Conservation (phyloP, 2,113 vertebrate genomes). For the Pithys albifrons region DNA sequence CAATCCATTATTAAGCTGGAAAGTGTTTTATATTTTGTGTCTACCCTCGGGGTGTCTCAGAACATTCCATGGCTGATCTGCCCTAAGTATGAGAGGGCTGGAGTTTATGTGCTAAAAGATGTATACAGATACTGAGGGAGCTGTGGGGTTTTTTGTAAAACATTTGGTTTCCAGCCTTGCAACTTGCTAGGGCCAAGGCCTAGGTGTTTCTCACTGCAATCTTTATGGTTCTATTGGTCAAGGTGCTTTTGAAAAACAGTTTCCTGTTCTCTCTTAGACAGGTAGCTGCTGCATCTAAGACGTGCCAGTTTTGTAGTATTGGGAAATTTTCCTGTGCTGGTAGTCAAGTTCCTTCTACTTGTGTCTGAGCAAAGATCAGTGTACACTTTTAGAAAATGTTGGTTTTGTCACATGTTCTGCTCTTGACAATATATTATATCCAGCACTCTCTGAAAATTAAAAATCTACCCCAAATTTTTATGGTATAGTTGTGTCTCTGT, state of each 20-base stretch:
- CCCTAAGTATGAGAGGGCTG: not conserved
- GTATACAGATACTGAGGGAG: not conserved
- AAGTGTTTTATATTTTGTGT: slow-evolving; percentile 17
- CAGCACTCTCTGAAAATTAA: not conserved
- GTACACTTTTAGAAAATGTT: not conserved
- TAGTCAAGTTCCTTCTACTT: not conserved
- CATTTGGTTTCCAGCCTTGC: not conserved
- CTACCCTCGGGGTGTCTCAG: not conserved
- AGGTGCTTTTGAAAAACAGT: not conserved
- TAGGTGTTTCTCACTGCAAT: not conserved
- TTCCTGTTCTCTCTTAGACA: not conserved
- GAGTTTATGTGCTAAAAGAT: not conserved
- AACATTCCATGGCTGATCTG: not conserved
- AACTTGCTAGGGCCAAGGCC: not conserved
- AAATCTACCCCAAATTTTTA: not conserved
- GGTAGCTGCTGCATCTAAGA: not conserved
- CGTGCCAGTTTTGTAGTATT: not conserved
- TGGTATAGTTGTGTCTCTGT: not conserved
- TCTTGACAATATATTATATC: not conserved
- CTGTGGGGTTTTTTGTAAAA: not conserved
- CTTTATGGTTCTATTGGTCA: not conserved
- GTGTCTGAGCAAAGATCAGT: not conserved
- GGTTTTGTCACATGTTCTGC: not conserved
- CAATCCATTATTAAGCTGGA: slow-evolving; percentile 46
- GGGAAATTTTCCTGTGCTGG: not conserved